Conservation (phyloP, 2,888 invertebrate genomes). For the Lepidochitona cinerea region DNA sequence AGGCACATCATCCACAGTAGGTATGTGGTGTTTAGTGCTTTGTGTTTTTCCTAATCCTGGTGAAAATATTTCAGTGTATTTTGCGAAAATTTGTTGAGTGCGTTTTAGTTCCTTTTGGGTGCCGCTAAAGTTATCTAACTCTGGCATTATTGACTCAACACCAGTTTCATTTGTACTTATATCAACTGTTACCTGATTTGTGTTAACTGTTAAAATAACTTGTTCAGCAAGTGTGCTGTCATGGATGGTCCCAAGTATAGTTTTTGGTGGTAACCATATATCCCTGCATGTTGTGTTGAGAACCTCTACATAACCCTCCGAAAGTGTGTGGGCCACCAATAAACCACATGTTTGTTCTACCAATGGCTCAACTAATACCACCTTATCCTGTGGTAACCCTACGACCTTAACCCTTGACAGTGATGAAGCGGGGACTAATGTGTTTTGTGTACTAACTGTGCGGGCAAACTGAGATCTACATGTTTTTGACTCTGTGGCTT, state of each 20-base stretch:
- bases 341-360: neutral
- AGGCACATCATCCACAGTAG: constrained; percentile 3
- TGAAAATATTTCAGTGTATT: neutral
- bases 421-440: neutral
- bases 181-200: neutral
- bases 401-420: neutral
- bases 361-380: neutral
- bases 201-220: neutral
- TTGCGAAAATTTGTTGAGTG: neutral
- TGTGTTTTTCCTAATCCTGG: neutral
- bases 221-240: neutral
- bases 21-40: constrained; percentile 7
- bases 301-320: neutral
- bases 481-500: neutral
- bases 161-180: neutral
- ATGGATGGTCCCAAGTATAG: neutral
- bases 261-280: neutral
- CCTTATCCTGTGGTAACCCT: neutral
- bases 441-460: neutral
- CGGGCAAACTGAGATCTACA: neutral
- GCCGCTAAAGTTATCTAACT: neutral
- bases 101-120: neutral
- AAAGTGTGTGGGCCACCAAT: neutral
- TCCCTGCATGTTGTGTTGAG: neutral
- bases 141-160: neutral